Evolutionary conservation across 2,797 vertebrate species (phyloP), one percentile per base, ranked within the genome.

Genomic region (Anguilla obscura): DNA sequence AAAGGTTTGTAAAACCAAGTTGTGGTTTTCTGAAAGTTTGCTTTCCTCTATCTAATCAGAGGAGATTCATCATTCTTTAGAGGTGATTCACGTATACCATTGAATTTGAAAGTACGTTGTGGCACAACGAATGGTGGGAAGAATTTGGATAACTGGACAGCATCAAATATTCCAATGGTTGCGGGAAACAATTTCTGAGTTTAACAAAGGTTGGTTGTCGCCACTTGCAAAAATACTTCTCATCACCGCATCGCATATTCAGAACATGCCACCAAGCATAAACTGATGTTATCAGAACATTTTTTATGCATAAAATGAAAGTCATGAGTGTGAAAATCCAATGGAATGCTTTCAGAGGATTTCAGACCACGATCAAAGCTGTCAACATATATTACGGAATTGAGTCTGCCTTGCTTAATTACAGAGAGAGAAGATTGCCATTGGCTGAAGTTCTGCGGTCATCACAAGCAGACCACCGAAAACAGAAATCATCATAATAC

Each of bases 291-390:
- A 63, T 85, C 84, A 36, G 52, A 60, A 30, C 16, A 85, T 58
- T 56, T 30, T 63, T 14, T 18, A 24, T 48, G 9, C 40, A 45
- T 45, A 86, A 86, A 85, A 85, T 85, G 7, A 85, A 63, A 85
- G 66, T 45, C 36, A 85, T 6, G 45, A 85, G 50, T 24, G 18
- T 24, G 56, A 63, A 63, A 45, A 66, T 84, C 54, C 56, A 86
- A 12, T 16, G 85, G 85, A 48, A 45, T n/a, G 9, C 60, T 63
- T 86, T 86, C 40, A 18, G 36, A 69, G 56, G 58, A 63, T 63
- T 21, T 18, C 7, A n/a, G 58, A 45, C 6, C 52, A 85, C 30
- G 48, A 10, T 69, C 21, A n/a, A 45, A 21, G 58, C 58, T 24
- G 56, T 86, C 56, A 66, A 30, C 30, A 66, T 1, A n/a, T 36